phyloP scores from a whole-genome alignment of 1,140 invertebrate genomes.

The Drosophila rufa region DNA sequence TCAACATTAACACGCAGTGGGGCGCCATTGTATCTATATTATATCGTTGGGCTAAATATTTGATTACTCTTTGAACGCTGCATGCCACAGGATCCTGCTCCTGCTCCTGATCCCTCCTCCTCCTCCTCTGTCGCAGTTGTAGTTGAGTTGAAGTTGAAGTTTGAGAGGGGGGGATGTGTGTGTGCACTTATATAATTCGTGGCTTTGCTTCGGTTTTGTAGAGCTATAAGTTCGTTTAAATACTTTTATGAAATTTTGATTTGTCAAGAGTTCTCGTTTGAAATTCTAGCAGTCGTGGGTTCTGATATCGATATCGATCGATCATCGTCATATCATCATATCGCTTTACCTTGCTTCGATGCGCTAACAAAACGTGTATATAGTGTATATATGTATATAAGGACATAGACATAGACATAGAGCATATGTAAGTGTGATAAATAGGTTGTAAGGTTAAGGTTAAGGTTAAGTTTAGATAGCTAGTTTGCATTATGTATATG shows the following conservation, averaged over 20 bases:
- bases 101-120: background rate
- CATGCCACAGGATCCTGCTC: slow-evolving; percentile 28
- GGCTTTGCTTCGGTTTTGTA: slow-evolving; percentile 44
- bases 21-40: slow-evolving; percentile 75
- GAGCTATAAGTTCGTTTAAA: slow-evolving; percentile 44
- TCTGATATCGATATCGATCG: slow-evolving; percentile 56
- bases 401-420: slow-evolving; percentile 75
- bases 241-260: slow-evolving; percentile 75
- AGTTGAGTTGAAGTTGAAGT: slow-evolving; percentile 12
- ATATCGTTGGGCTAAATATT: slow-evolving; percentile 84
- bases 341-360: slow-evolving; percentile 71
- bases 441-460: slow-evolving; percentile 53
- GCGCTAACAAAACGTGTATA: slow-evolving; percentile 79
- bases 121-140: slow-evolving; percentile 3
- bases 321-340: slow-evolving; percentile 47
- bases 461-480: slow-evolving; percentile 50
- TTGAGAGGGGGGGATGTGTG: slow-evolving; percentile 2
- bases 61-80: slow-evolving; percentile 70
- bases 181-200: slow-evolving; percentile 24
- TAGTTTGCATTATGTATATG: slow-evolving; percentile 71
- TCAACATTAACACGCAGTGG: slow-evolving; percentile 69
- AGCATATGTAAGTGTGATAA: slow-evolving; percentile 66
- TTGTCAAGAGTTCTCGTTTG: slow-evolving; percentile 82
- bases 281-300: slow-evolving; percentile 83
- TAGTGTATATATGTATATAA: slow-evolving; percentile 62